Percentiles rank a stretch among this genome's conserved stretches.
Conservation (phyloP, 2,888 invertebrate species). For the Harpalus rufipes region DNA sequence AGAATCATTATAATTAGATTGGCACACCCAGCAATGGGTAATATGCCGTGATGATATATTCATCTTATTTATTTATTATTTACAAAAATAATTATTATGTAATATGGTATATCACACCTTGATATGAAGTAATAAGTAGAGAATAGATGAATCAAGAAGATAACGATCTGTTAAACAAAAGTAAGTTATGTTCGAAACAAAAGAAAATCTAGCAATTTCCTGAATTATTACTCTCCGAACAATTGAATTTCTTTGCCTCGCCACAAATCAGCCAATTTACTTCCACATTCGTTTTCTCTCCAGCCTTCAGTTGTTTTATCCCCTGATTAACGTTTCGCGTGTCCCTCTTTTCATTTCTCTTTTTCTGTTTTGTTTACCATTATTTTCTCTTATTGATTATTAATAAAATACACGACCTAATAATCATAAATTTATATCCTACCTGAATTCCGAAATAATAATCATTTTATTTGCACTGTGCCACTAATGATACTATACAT, state of each 20-base stretch:
- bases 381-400: conserved; percentile 46
- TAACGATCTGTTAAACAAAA: conserved; percentile 36
- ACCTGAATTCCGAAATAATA: neutral
- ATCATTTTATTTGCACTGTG: conserved; percentile 14
- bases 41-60: too few species aligned
- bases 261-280: conserved; percentile 55
- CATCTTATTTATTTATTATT: too few species aligned
- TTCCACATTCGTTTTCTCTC: conserved; percentile 33
- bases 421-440: conserved; percentile 18
- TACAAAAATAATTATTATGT: too few species aligned
- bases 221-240: conserved; percentile 32
- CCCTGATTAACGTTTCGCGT: conserved; percentile 51
- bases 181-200: conserved; percentile 37
- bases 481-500: neutral
- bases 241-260: conserved; percentile 37
- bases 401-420: conserved; percentile 41
- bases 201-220: conserved; percentile 50
- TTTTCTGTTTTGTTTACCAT: conserved; percentile 29
- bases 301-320: conserved; percentile 44
- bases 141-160: neutral
- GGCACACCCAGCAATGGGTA: too few species aligned
- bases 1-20: too few species aligned
- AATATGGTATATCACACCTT: neutral
- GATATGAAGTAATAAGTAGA: neutral
- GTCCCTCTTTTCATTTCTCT: conserved; percentile 42